Conservation (phyloP, 1,140 invertebrate genomes). For the Elysia chlorotica region DNA sequence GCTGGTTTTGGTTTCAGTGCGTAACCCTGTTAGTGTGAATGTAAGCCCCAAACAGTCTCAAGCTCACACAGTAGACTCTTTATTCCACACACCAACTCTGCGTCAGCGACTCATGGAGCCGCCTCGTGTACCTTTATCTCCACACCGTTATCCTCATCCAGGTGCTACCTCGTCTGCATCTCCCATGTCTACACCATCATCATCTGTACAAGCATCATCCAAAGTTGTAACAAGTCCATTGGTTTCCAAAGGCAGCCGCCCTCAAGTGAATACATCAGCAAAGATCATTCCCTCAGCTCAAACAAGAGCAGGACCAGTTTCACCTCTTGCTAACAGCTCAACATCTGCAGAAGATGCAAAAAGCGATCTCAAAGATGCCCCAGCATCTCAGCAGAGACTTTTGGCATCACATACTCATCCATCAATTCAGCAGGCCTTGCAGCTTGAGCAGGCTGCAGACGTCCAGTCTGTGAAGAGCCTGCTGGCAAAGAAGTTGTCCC, state of each 20-base stretch:
- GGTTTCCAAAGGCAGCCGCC: too few relatives aligned
- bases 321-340: too few relatives aligned
- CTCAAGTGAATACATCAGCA: too few relatives aligned
- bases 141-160: slow-evolving; percentile 39
- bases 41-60: slow-evolving; percentile 26
- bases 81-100: slow-evolving; percentile 42
- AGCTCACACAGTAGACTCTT: slow-evolving; percentile 15
- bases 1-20: slow-evolving; percentile 56
- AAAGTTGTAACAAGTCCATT: too few relatives aligned
- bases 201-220: not conserved
- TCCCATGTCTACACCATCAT: slow-evolving; percentile 8
- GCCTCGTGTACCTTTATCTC: slow-evolving; percentile 40
- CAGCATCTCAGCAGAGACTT: too few relatives aligned
- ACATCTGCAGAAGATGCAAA: too few relatives aligned
- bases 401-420: slow-evolving; percentile 27
- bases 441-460: slow-evolving; percentile 16
- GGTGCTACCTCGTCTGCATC: slow-evolving; percentile 25
- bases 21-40: slow-evolving; percentile 44
- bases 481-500: slow-evolving; percentile 79
- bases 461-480: slow-evolving; percentile 72
- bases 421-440: slow-evolving; percentile 30
- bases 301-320: too few relatives aligned
- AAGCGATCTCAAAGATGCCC: too few relatives aligned
- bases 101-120: slow-evolving; percentile 52
- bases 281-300: too few relatives aligned